phyloP scores from a whole-genome alignment of 30 jellyfish, hydroid and myxozoan species.

The Aurelia coerulea region DNA sequence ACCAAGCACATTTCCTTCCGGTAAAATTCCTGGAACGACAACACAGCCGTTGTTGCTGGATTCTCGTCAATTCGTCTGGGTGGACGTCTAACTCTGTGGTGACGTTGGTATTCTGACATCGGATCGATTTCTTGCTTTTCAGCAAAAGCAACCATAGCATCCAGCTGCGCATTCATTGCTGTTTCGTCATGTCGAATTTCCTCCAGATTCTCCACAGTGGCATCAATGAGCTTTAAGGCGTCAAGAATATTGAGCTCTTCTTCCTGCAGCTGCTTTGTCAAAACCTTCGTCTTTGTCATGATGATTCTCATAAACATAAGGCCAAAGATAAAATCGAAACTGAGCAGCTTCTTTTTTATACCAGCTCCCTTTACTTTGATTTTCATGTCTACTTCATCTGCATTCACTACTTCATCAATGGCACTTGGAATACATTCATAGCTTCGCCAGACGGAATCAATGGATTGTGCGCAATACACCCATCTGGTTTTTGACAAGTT shows the following conservation, averaged over 20 bases:
- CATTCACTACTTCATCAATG: slow-evolving; percentile 35
- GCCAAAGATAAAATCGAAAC: slow-evolving; percentile 41
- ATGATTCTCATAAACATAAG: slow-evolving; percentile 49
- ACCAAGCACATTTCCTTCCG: too few relatives aligned
- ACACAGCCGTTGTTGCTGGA: too few relatives aligned
- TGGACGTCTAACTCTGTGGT: slow-evolving; percentile 19
- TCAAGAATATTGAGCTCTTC: slow-evolving; percentile 51
- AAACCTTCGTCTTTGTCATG: slow-evolving; percentile 49
- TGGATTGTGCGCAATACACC: slow-evolving; percentile 27
- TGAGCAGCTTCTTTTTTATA: slow-evolving; percentile 41
- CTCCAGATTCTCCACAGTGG: slow-evolving; percentile 25
- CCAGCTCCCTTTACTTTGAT: slow-evolving; percentile 35
- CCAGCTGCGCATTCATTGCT: slow-evolving; percentile 40
- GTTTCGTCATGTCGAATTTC: slow-evolving; percentile 21
- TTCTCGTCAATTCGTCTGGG: slow-evolving; percentile 30
- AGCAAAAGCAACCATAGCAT: too few relatives aligned
- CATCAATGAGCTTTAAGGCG: slow-evolving; percentile 41
- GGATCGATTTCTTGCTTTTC: slow-evolving; percentile 16
- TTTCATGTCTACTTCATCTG: slow-evolving; percentile 35
- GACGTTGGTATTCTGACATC: slow-evolving; percentile 10
- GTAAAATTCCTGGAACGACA: too few relatives aligned
- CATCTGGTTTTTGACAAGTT: slow-evolving; percentile 47
- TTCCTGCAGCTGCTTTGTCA: slow-evolving; percentile 55
- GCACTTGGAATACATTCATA: slow-evolving; percentile 12
- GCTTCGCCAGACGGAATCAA: slow-evolving; percentile 57